Base-by-base conservation (phyloP, 1,140 invertebrate species). In the Oryctes rhinoceros region DNA sequence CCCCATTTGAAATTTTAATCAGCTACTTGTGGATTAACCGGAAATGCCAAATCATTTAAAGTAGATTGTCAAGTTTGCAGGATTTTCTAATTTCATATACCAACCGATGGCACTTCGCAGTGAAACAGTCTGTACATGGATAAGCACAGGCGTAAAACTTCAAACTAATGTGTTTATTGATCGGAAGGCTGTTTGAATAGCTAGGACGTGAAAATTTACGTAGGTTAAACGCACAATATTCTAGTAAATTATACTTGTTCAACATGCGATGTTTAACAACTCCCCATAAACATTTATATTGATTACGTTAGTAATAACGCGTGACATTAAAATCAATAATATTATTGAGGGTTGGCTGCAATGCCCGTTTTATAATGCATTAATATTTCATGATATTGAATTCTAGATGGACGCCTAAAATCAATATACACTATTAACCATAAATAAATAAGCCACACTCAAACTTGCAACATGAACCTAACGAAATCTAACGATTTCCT, bases 201-300 rank as follows among this genome's bases (percentile, higher is more conserved):
- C 39, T 44, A 44, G 39, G 39, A 44, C 39, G 39, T 44, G 9
- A 44, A 44, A 44, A 7, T 44, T 44, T 44, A 20, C 53, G 24
- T 37, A 15, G 35, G 65, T 35, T 18, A 71, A 71, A 71, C 65
- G 35, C 35, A 71, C 9, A 71, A 24, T 37, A 35, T 71, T 30
- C 35, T 15, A 37, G 35, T 35, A 71, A 71, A 37, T 24, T 71
- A 71, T 37, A 24, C 24, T 1, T 37, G 24, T 3, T 30, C 11
- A 71, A 71, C 65, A 71, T 37, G 65, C 65, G 65, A 71, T 71
- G 24, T 71, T 71, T 37, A 71, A 30, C 65, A 71, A 71, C 35
- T 24, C 35, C 65, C 65, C 24, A 71, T 71, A 71, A 71, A 71
- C 20, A 35, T 71, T 71, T 37, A 71, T 71, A 71, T 71, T 71